phyloP scores from a whole-genome alignment of 2,888 invertebrate genomes.

The Camponotus fellah region DNA sequence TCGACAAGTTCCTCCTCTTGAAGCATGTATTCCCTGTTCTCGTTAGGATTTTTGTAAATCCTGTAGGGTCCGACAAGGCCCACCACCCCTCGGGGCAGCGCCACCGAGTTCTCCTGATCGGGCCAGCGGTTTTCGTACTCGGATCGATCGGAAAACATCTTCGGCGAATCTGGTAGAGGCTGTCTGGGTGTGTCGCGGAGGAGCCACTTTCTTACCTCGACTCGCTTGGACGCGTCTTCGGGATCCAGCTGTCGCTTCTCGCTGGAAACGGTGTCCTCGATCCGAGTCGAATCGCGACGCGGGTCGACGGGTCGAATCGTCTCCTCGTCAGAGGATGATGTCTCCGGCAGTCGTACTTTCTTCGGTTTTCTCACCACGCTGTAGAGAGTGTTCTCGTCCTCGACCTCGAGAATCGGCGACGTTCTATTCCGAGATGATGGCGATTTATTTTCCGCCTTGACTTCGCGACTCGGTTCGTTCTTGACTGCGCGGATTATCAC shows the following conservation, averaged over 20 bases:
- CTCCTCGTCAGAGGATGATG: not conserved
- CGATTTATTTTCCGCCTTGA: not conserved
- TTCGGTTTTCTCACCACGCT: constrained; percentile 78
- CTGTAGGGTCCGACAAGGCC: constrained; percentile 82
- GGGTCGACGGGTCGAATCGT: constrained; percentile 14
- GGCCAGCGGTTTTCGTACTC: constrained; percentile 46
- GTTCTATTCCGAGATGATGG: constrained; percentile 14
- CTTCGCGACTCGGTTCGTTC: constrained; percentile 29
- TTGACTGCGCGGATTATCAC: constrained; percentile 70
- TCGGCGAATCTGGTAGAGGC: constrained; percentile 51
- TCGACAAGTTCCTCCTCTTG: constrained; percentile 80
- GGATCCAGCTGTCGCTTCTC: constrained; percentile 44
- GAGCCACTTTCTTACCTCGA: constrained; percentile 79
- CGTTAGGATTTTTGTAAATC: constrained; percentile 77
- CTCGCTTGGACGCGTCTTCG: constrained; percentile 64
- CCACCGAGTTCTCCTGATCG: constrained; percentile 61
- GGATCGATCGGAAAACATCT: constrained; percentile 27
- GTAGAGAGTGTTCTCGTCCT: constrained; percentile 77
- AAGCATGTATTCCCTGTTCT: constrained; percentile 78
- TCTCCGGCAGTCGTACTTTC: constrained; percentile 63
- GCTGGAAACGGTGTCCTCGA: not conserved
- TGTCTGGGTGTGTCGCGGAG: constrained; percentile 74
- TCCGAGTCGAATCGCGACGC: constrained; percentile 1
- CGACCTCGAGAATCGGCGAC: constrained; percentile 47
- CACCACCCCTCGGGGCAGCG: constrained; percentile 79